Conservation (phyloP, 2,888 invertebrate genomes). For the Noctua pronuba region DNA sequence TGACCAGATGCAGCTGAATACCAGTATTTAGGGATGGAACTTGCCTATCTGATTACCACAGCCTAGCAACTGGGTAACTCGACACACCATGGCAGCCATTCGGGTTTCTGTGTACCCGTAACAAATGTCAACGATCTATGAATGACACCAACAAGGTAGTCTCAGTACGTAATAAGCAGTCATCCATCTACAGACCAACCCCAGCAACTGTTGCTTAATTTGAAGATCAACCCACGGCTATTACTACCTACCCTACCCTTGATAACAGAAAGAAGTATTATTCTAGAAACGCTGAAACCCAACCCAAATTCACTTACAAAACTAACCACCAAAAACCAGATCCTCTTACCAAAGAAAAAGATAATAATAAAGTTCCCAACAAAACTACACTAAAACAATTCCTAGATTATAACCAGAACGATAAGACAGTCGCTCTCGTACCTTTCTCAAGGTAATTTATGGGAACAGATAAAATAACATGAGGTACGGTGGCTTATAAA, state of each 20-base stretch:
- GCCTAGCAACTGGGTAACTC: neutral
- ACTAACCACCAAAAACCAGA: slow-evolving; percentile 5
- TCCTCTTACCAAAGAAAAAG: slow-evolving; percentile 27
- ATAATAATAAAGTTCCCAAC: slow-evolving; percentile 31
- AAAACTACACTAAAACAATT: slow-evolving; percentile 47
- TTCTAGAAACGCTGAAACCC: neutral
- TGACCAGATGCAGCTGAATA: too few species aligned
- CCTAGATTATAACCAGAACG: slow-evolving; percentile 39
- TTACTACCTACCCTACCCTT: neutral
- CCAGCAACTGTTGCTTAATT: neutral
- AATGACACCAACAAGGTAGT: neutral
- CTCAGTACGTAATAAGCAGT: neutral
- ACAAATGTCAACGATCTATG: neutral
- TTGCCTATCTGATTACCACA: neutral
- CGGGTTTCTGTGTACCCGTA: neutral
- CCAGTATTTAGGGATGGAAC: neutral
- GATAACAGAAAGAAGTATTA: neutral
- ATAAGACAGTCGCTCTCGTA: slow-evolving; percentile 46
- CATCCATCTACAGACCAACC: neutral
- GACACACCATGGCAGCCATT: too few species aligned
- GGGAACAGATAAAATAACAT: slow-evolving; percentile 48
- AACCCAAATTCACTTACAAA: slow-evolving; percentile 22
- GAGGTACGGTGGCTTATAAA: slow-evolving; percentile 35
- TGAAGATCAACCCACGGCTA: neutral
- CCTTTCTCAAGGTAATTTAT: slow-evolving; percentile 49